Conservation (phyloP, 1,140 invertebrate species). For the Tetragnatha versicolor region DNA sequence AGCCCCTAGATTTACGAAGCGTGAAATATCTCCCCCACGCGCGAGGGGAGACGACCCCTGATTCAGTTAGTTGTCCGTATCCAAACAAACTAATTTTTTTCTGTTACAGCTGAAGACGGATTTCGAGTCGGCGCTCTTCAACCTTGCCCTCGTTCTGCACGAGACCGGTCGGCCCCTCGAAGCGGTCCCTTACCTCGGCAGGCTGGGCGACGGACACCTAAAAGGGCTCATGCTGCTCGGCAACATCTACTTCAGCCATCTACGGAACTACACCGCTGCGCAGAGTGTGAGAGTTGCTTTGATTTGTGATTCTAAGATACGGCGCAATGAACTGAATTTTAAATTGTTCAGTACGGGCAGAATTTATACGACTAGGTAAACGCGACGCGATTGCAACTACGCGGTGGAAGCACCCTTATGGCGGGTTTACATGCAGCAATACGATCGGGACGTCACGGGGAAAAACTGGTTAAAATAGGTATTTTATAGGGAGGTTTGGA, state of each 20-base stretch:
- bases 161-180: conserved; percentile 87
- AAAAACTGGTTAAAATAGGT: not conserved
- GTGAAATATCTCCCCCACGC: no score
- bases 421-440: not conserved
- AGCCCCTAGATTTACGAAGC: no score
- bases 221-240: conserved; percentile 93
- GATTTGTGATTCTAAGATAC: not conserved
- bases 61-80: not conserved
- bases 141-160: conserved; percentile 87
- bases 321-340: no score
- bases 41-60: not conserved
- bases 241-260: conserved; percentile 96
- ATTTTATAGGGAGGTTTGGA: no score
- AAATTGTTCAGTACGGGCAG: not conserved
- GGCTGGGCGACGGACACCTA: conserved; percentile 90
- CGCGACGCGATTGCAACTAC: not conserved
- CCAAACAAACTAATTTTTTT: not conserved
- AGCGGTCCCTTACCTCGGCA: conserved; percentile 90
- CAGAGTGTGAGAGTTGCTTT: conserved; percentile 80
- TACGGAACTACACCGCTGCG: conserved; percentile 92
- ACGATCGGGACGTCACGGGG: not conserved
- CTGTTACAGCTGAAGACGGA: conserved; percentile 62
- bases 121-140: conserved; percentile 92
- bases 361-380: not conserved
- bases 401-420: not conserved